Conservation (phyloP, 2,797 vertebrate species). For the Brotula barbata region DNA sequence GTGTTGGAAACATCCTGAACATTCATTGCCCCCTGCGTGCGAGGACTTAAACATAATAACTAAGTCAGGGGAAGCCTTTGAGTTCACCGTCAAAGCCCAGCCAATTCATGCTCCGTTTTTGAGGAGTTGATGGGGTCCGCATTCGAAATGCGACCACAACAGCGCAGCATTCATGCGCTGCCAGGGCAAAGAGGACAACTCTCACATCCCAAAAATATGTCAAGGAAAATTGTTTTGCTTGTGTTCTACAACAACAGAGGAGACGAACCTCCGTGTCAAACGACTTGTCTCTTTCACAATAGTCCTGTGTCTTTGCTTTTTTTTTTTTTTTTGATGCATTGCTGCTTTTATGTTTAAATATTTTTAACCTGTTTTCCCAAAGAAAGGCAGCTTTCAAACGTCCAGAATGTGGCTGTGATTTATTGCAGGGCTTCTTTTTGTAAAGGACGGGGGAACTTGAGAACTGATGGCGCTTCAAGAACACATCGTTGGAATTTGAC, state of each 20-base stretch:
- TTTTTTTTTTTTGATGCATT: constrained; percentile 1
- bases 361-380: constrained; percentile 6
- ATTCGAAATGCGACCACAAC: constrained; percentile 62
- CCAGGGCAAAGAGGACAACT: constrained; percentile 58
- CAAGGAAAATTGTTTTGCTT: constrained; percentile 54
- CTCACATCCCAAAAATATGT: constrained; percentile 52
- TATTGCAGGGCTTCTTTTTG: not conserved
- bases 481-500: not conserved
- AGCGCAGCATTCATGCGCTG: constrained; percentile 54
- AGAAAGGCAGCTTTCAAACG: not conserved
- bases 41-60: constrained; percentile 46
- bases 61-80: constrained; percentile 48
- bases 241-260: constrained; percentile 46
- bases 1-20: constrained; percentile 25
- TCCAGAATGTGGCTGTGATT: constrained; percentile 20
- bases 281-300: constrained; percentile 26
- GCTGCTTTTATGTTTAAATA: constrained; percentile 16
- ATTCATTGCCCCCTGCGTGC: constrained; percentile 55
- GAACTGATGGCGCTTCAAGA: not conserved
- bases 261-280: constrained; percentile 43
- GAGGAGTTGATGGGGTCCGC: constrained; percentile 53
- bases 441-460: not conserved
- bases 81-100: constrained; percentile 54
- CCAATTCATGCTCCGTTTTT: constrained; percentile 62
- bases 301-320: constrained; percentile 23